Conservation (phyloP, 2,888 invertebrate species). For the Margaritifera margaritifera region DNA sequence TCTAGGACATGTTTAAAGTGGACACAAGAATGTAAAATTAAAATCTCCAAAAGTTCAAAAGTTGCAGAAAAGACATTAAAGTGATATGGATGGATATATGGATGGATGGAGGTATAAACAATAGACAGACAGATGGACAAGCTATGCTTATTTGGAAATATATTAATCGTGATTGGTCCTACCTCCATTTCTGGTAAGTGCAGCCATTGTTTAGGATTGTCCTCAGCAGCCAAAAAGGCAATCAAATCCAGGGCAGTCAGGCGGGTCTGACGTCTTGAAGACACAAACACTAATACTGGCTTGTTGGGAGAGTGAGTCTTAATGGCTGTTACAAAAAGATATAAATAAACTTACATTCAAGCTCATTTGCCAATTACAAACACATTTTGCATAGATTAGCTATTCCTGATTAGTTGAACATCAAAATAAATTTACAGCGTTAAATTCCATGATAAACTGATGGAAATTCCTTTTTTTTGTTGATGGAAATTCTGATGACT, state of each 20-base stretch:
- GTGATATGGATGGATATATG: conserved; percentile 12
- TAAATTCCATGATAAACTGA: no score
- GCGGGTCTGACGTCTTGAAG: conserved; percentile 95
- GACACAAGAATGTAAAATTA: no score
- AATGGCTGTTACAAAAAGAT: conserved; percentile 78
- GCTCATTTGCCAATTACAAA: not conserved
- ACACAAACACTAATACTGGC: conserved; percentile 91
- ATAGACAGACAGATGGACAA: no score
- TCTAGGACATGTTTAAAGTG: no score
- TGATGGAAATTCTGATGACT: no score
- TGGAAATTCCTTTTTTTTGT: no score
- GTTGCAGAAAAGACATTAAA: conserved; percentile 15
- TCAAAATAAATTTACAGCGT: no score
- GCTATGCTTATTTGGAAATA: no score
- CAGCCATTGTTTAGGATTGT: conserved; percentile 95
- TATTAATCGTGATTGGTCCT: conserved; percentile 15
- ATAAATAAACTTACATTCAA: not conserved
- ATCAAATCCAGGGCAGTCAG: conserved; percentile 95
- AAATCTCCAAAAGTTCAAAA: not conserved
- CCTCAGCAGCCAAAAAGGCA: conserved; percentile 85
- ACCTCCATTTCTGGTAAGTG: conserved; percentile 86
- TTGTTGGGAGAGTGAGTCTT: conserved; percentile 92
- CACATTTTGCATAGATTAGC: not conserved
- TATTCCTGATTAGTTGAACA: no score
- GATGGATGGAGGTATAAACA: no score